Conservation (phyloP, 2,113 vertebrate species). For the Corapipo altera region DNA sequence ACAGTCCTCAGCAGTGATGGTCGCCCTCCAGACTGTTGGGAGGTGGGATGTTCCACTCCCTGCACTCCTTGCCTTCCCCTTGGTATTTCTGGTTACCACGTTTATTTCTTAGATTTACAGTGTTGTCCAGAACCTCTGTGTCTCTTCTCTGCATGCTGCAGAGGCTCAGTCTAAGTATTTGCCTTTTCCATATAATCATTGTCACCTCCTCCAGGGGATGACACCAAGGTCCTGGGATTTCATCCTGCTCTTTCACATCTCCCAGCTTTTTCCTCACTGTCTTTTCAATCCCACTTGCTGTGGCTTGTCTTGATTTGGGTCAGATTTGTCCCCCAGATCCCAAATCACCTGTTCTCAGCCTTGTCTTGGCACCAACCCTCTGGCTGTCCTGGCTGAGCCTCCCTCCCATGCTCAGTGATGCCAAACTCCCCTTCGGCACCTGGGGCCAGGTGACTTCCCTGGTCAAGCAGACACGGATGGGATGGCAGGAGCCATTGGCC, state of each 20-base stretch:
- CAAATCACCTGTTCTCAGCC: neutral
- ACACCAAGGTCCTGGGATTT: neutral
- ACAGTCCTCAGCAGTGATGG: neutral
- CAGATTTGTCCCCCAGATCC: neutral
- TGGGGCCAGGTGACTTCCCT: neutral
- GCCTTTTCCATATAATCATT: neutral
- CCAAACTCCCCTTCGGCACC: neutral
- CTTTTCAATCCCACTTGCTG: neutral
- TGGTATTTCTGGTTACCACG: neutral
- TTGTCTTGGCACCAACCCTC: neutral
- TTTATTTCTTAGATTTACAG: neutral
- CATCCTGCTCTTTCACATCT: neutral
- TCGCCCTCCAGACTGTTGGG: rapidly evolving
- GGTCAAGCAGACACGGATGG: neutral
- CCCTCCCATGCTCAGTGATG: too few relatives aligned
- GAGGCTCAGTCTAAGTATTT: neutral
- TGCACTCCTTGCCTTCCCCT: neutral
- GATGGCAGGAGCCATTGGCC: neutral
- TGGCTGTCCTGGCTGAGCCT: neutral
- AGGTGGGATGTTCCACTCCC: neutral
- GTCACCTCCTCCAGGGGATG: neutral
- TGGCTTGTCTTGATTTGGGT: neutral
- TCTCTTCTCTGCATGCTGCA: neutral
- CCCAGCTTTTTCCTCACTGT: neutral
- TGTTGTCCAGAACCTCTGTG: neutral